Evolutionary conservation across 2,888 invertebrate genomes (phyloP).

Genomic region (Catocala sponsa): DNA sequence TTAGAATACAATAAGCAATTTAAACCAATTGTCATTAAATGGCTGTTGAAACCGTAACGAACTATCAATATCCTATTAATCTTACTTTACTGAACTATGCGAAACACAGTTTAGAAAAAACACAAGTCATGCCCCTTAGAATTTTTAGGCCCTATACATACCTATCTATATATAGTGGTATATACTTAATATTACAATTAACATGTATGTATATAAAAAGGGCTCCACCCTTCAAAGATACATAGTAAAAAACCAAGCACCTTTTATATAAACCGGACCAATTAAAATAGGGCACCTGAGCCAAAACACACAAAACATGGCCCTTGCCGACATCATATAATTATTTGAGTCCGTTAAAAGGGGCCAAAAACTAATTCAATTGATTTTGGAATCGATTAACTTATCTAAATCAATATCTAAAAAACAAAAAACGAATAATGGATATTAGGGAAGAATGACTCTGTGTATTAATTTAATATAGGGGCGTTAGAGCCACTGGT

Average conservation of each 20-base stretch:
- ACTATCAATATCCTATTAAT: conserved; percentile 3
- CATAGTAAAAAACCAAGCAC: conserved; percentile 50
- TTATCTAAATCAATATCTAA: conserved; percentile 81
- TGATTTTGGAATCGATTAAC: conserved; percentile 71
- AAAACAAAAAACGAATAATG: conserved; percentile 11
- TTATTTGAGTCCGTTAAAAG: conserved; percentile 60
- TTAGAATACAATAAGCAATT: conserved; percentile 6
- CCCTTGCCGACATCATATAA: conserved; percentile 65
- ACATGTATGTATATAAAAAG: conserved; percentile 43
- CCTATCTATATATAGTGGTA: conserved; percentile 12
- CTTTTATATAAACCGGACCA: conserved; percentile 55
- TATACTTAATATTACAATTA: conserved; percentile 36
- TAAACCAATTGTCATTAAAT: conserved; percentile 1
- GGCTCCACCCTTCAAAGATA: conserved; percentile 39
- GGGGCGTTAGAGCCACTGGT: conserved; percentile 4
- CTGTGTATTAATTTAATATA: background rate
- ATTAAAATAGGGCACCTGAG: conserved; percentile 54
- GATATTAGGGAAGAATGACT: conserved; percentile 12
- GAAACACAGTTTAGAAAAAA: background rate
- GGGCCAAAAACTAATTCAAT: conserved; percentile 68
- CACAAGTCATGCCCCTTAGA: conserved; percentile 13
- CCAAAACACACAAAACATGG: conserved; percentile 46
- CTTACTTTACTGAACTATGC: background rate
- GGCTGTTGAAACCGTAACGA: background rate
- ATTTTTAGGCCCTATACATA: conserved; percentile 9